A percentile compares a stretch with the other conserved stretches of the same genome.
Conservation (phyloP, 2,113 vertebrate species). For the Sakesphorus luctuosus region DNA sequence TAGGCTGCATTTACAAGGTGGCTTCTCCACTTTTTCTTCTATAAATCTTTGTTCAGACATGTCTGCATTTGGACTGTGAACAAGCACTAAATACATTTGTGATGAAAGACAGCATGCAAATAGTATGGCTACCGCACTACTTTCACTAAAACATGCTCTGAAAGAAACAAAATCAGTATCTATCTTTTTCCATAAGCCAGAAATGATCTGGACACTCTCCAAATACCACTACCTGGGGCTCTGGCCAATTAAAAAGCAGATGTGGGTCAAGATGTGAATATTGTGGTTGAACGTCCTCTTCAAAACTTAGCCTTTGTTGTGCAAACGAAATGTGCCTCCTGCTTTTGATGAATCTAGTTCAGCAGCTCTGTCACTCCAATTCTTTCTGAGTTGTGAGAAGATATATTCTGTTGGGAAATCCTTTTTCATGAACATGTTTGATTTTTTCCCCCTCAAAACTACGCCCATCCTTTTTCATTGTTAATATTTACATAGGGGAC, state of each 20-base stretch:
- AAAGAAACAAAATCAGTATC: neutral
- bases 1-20: neutral
- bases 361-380: neutral
- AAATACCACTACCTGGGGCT: neutral
- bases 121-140: neutral
- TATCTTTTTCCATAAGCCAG: neutral
- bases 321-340: neutral
- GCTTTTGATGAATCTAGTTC: neutral
- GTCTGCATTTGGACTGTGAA: neutral
- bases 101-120: neutral
- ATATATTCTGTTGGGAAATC: neutral
- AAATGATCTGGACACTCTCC: neutral
- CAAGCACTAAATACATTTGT: neutral
- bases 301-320: neutral
- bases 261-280: neutral
- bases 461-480: neutral
- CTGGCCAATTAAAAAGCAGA: conserved; percentile 10
- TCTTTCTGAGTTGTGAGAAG: neutral
- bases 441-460: neutral
- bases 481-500: neutral
- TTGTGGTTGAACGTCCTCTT: neutral
- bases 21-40: neutral
- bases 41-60: neutral
- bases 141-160: neutral
- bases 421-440: neutral